Conservation (phyloP, 2,888 invertebrate genomes). For the Thecophora atra region DNA sequence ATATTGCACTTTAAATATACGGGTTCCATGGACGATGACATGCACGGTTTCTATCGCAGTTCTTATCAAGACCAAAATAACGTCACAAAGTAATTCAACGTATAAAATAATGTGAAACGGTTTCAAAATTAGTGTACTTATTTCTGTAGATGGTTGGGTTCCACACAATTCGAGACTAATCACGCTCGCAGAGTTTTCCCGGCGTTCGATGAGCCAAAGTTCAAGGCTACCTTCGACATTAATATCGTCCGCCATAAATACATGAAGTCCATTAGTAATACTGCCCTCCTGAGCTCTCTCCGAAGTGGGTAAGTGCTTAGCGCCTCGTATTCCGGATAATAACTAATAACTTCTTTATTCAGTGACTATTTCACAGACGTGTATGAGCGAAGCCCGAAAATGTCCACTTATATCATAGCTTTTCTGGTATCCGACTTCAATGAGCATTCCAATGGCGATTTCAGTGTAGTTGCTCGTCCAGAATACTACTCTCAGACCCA, state of each 20-base stretch:
- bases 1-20: slow-evolving; percentile 67
- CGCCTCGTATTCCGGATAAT: not conserved
- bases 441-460: slow-evolving; percentile 50
- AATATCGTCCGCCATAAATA: slow-evolving; percentile 60
- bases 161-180: slow-evolving; percentile 77
- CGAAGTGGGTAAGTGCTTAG: slow-evolving; percentile 50
- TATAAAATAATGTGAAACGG: too few relatives aligned
- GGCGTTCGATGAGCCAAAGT: slow-evolving; percentile 80
- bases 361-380: slow-evolving; percentile 52
- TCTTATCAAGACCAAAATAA: slow-evolving; percentile 61
- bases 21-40: slow-evolving; percentile 68
- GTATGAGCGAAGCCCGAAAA: slow-evolving; percentile 68
- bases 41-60: slow-evolving; percentile 69
- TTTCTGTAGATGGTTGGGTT: slow-evolving; percentile 69
- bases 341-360: not conserved
- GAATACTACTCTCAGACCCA: slow-evolving; percentile 74
- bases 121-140: too few relatives aligned
- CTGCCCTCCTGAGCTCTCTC: slow-evolving; percentile 42
- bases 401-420: slow-evolving; percentile 85
- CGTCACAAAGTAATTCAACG: slow-evolving; percentile 55
- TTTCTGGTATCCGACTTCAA: slow-evolving; percentile 75
- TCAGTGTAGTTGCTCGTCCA: slow-evolving; percentile 74
- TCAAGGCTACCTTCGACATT: slow-evolving; percentile 74
- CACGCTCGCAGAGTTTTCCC: slow-evolving; percentile 79
- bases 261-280: slow-evolving; percentile 57